Conservation (phyloP, 2,888 invertebrate genomes). For the Melanophora roralis region DNA sequence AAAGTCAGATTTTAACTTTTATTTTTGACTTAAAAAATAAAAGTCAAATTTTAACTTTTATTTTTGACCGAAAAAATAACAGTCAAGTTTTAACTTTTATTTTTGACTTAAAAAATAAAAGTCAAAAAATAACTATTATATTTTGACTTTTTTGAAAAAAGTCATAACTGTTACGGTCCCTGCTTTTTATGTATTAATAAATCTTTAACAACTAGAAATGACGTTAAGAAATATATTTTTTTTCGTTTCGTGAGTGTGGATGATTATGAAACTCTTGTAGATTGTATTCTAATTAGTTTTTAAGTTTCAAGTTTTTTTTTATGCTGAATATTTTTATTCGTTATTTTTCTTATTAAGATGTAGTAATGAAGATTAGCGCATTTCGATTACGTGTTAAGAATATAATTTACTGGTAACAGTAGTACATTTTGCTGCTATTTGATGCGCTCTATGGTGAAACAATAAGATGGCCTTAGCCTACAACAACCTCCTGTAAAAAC, state of each 20-base stretch:
- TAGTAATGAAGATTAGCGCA: conserved; percentile 36
- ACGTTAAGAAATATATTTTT: background rate
- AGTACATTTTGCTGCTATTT: background rate
- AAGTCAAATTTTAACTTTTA: too few relatives aligned
- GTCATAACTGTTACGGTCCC: too few relatives aligned
- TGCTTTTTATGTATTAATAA: background rate
- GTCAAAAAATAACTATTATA: too few relatives aligned
- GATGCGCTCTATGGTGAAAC: background rate
- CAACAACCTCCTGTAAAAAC: too few relatives aligned
- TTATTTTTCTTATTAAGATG: conserved; percentile 39
- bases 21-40: too few relatives aligned
- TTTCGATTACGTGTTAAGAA: conserved; percentile 37
- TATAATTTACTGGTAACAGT: background rate
- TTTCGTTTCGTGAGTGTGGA: background rate
- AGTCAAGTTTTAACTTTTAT: too few relatives aligned
- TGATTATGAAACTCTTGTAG: background rate
- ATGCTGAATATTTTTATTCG: background rate
- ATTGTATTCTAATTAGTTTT: background rate
- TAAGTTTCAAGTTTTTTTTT: background rate
- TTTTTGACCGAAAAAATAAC: too few relatives aligned
- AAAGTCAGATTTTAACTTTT: too few relatives aligned
- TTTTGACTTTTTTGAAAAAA: too few relatives aligned
- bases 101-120: too few relatives aligned
- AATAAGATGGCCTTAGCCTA: too few relatives aligned
- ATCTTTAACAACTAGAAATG: background rate